Evolutionary conservation across 2,888 invertebrate genomes (phyloP).

Genomic region (Lasius fuliginosus): DNA sequence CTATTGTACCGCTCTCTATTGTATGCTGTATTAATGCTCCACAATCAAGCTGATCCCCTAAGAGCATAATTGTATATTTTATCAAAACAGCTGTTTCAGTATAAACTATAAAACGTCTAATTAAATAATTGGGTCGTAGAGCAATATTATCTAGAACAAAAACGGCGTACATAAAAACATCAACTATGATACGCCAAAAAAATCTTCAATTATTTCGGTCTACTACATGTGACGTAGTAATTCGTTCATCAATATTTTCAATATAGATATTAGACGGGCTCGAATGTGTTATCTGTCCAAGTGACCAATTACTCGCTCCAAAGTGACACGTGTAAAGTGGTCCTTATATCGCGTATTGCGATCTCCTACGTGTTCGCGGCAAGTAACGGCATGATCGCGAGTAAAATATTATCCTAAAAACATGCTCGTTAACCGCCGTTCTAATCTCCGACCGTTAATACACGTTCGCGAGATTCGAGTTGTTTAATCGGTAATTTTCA

Average conservation of each 20-base stretch:
- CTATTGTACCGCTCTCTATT: slow-evolving; percentile 20
- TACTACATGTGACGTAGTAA: neutral
- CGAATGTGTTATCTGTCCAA: slow-evolving; percentile 23
- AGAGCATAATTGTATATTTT: neutral
- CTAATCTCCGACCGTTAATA: slow-evolving; percentile 29
- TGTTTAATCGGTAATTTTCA: slow-evolving; percentile 15
- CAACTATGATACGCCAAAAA: neutral
- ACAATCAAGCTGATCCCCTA: slow-evolving; percentile 1
- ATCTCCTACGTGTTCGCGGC: slow-evolving; percentile 33
- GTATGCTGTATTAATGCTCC: neutral
- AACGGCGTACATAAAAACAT: neutral
- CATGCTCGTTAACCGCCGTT: slow-evolving; percentile 24
- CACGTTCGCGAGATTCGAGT: neutral
- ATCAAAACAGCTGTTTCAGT: neutral
- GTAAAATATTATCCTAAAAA: slow-evolving; percentile 37
- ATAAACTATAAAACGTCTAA: neutral
- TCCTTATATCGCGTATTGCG: slow-evolving; percentile 39
- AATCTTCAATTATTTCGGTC: slow-evolving; percentile 7
- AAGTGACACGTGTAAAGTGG: slow-evolving; percentile 32
- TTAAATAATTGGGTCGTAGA: slow-evolving; percentile 1
- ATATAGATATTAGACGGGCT: slow-evolving; percentile 19
- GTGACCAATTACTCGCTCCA: slow-evolving; percentile 30
- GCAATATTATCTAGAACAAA: neutral
- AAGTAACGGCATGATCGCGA: slow-evolving; percentile 38
- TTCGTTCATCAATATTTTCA: slow-evolving; percentile 12